Conservation (phyloP, 2,797 vertebrate genomes). For the Astyanax mexicanus region DNA sequence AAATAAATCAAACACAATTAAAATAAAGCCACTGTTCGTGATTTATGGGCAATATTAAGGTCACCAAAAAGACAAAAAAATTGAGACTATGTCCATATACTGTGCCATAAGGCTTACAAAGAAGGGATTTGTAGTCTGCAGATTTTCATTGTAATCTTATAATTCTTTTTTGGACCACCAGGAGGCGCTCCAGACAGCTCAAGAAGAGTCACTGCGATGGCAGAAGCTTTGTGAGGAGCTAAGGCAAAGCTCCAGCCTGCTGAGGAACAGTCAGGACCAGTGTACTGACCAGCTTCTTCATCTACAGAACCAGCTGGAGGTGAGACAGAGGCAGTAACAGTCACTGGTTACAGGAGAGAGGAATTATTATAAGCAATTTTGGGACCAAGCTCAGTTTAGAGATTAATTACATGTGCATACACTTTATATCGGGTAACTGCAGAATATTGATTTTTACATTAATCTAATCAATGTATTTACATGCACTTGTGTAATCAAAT, state of each 20-base stretch:
- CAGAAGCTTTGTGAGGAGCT: conserved; percentile 79
- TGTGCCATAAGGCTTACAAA: too few species aligned
- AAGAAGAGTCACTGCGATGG: conserved; percentile 82
- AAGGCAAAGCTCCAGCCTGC: conserved; percentile 71
- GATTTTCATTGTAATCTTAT: neutral
- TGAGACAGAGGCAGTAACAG: too few species aligned
- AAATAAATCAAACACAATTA: too few species aligned
- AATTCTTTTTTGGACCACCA: conserved; percentile 62
- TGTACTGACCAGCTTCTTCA: conserved; percentile 77
- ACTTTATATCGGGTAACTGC: too few species aligned
- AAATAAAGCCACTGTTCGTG: too few species aligned
- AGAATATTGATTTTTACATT: too few species aligned
- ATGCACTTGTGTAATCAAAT: too few species aligned
- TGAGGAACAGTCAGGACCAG: conserved; percentile 75
- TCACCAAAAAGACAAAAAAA: too few species aligned
- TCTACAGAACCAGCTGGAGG: conserved; percentile 86
- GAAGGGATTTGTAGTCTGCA: neutral
- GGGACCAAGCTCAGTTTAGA: neutral
- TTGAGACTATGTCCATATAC: too few species aligned
- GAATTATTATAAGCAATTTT: neutral
- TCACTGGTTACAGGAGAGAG: neutral
- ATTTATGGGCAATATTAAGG: too few species aligned
- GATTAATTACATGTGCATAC: too few species aligned
- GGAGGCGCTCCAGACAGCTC: conserved; percentile 78
- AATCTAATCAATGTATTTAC: too few species aligned